These are phyloP conservation scores for Prunella fulvescens DNA, from an alignment of 2,113 vertebrate genomes.

Conservation along the genomic window DNA sequence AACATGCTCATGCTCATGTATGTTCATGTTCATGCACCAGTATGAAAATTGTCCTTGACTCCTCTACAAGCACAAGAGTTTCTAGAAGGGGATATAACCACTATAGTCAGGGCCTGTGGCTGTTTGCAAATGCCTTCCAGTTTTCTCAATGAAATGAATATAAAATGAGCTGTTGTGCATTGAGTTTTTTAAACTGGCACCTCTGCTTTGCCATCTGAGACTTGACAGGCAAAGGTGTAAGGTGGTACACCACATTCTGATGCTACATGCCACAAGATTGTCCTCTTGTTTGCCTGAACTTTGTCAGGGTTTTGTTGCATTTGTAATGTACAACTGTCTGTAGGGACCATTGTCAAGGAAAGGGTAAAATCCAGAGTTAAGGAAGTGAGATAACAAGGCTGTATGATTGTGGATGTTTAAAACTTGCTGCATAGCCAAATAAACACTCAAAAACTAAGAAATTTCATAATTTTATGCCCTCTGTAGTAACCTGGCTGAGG, in stretches of 20 bases:
- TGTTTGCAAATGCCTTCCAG: neutral
- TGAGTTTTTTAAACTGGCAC: neutral
- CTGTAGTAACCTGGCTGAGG: neutral
- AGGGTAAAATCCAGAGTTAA: neutral
- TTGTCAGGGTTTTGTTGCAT: neutral
- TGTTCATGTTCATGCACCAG: neutral
- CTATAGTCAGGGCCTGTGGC: neutral
- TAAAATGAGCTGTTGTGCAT: neutral
- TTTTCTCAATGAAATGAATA: neutral
- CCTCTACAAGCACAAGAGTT: neutral
- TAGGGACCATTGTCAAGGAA: neutral
- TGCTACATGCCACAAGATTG: rapidly evolving
- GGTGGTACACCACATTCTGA: neutral
- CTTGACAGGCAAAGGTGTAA: neutral
- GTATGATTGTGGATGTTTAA: neutral
- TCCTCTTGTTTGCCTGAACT: neutral
- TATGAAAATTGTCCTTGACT: neutral
- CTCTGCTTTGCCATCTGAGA: neutral
- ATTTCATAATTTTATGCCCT: neutral
- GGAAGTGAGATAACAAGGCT: neutral
- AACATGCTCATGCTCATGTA: neutral
- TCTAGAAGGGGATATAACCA: neutral
- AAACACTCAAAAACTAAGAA: neutral
- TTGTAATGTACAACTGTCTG: neutral
- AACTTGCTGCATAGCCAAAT: neutral